phyloP scores from a whole-genome alignment of 37 sponge, comb jelly and placozoan species.

The Mnemiopsis leidyi region DNA sequence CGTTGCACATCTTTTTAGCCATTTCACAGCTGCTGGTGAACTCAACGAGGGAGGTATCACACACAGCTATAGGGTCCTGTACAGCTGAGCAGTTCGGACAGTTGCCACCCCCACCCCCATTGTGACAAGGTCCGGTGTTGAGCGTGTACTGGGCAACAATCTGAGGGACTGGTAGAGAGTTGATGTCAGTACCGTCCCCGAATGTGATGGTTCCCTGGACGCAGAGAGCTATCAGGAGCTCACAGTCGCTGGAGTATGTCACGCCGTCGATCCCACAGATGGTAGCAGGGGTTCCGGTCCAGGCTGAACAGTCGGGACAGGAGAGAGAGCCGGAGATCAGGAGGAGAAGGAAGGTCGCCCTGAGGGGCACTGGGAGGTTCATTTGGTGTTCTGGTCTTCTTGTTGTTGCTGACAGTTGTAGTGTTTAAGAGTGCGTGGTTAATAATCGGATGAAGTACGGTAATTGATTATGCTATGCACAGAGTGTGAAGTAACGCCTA shows the following conservation, averaged over 20 bases:
- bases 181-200: background rate
- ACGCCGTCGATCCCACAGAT: slow-evolving; percentile 33
- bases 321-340: background rate
- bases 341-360: slow-evolving; percentile 1
- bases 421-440: no score
- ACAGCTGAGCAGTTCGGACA: slow-evolving; percentile 23
- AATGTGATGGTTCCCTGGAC: background rate
- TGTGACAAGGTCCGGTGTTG: background rate
- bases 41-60: slow-evolving; percentile 41
- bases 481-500: no score
- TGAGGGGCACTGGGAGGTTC: background rate
- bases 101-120: slow-evolving; percentile 30
- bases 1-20: slow-evolving; percentile 44
- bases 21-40: slow-evolving; percentile 45
- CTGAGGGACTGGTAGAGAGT: background rate
- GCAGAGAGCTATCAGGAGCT: slow-evolving; percentile 31
- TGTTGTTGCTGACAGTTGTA: no score
- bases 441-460: no score
- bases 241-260: slow-evolving; percentile 50
- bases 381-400: no score
- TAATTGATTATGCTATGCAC: no score
- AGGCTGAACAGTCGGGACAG: slow-evolving; percentile 36
- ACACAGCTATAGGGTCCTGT: background rate
- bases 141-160: background rate
- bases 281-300: background rate